Percentiles rank a stretch among this genome's conserved stretches.
Conservation (phyloP, 2,888 invertebrate species). For the Trissonchulus sp. region DNA sequence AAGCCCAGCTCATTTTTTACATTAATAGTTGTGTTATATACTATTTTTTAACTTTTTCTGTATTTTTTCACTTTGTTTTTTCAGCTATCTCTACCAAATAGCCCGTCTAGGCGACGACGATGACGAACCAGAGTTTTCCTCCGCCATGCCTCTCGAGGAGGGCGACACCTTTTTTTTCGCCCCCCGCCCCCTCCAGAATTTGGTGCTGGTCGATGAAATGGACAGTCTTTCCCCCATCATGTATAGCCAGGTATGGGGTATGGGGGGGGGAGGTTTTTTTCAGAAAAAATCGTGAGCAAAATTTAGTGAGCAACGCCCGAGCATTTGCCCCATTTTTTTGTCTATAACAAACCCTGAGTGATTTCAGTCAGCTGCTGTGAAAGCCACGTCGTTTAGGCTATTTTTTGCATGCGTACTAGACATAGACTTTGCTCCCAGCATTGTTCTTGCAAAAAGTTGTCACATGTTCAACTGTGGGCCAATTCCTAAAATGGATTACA, state of each 20-base stretch:
- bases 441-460: too few species aligned
- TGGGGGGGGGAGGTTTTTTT: too few species aligned
- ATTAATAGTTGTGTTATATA: not conserved
- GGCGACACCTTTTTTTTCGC: constrained; percentile 99
- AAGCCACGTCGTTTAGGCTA: too few species aligned
- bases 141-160: constrained; percentile 94
- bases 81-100: constrained; percentile 91
- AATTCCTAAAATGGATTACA: too few species aligned
- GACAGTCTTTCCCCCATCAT: constrained; percentile 89
- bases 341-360: too few species aligned
- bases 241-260: constrained; percentile 65
- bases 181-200: constrained; percentile 81
- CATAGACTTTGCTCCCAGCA: too few species aligned
- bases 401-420: too few species aligned
- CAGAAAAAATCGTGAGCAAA: too few species aligned
- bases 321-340: too few species aligned
- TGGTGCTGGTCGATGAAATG: constrained; percentile 91
- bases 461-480: too few species aligned
- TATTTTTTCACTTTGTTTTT: constrained; percentile 46
- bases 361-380: too few species aligned
- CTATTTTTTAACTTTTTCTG: not conserved
- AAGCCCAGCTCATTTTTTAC: not conserved
- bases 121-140: constrained; percentile 96
- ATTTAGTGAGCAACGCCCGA: too few species aligned
- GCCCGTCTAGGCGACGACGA: constrained; percentile 99